A percentile compares a stretch with the other conserved stretches of the same genome.
Evolutionary conservation across 2,888 invertebrate species (phyloP).

Genomic region (Cephus pulcher): DNA sequence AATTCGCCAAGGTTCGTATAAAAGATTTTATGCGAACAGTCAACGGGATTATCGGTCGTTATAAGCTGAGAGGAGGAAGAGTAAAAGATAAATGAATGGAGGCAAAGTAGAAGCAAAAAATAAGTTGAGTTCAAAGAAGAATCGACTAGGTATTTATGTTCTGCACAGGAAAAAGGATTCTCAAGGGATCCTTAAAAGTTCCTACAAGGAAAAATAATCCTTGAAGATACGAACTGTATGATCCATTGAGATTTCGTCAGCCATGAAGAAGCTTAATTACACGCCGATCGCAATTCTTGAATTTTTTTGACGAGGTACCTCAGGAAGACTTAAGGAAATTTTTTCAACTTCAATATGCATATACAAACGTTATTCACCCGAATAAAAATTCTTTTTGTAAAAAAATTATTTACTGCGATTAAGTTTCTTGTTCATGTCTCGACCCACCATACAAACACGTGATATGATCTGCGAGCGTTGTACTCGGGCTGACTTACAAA

Average conservation of each 20-base stretch:
- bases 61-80: too few species aligned
- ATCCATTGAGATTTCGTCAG: neutral
- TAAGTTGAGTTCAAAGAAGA: neutral
- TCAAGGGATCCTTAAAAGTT: too few species aligned
- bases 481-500: neutral
- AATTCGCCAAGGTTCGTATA: too few species aligned
- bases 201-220: neutral
- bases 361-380: neutral
- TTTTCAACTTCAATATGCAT: neutral
- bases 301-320: neutral
- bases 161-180: neutral
- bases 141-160: neutral
- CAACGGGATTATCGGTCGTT: too few species aligned
- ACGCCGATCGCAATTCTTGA: neutral
- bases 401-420: neutral
- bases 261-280: neutral
- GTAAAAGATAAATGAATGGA: too few species aligned
- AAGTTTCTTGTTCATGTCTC: neutral
- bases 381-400: neutral
- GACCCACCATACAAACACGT: neutral
- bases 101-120: neutral
- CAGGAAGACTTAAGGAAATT: neutral
- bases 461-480: neutral
- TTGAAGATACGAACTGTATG: too few species aligned
- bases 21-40: too few species aligned